A percentile compares a stretch with the other conserved stretches of the same genome.
These are phyloP conservation scores for Cerastis leucographa DNA, from an alignment of 2,888 invertebrate genomes.

Conservation along the genomic window DNA sequence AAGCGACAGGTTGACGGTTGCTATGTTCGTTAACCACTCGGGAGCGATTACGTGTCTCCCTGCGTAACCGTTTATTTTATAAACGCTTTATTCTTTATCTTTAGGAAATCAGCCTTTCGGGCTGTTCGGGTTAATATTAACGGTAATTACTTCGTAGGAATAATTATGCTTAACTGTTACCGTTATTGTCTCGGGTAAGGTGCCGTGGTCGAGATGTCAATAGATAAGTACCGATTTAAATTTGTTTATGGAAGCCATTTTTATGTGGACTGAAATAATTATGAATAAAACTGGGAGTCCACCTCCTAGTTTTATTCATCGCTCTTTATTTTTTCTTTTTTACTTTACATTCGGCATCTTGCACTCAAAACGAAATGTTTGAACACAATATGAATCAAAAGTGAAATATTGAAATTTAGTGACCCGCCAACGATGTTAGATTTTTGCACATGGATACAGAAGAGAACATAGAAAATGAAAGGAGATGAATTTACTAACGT, in stretches of 20 bases:
- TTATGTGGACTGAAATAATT: neutral
- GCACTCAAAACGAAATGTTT: neutral
- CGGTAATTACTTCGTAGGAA: slow-evolving; percentile 45
- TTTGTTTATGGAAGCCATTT: slow-evolving; percentile 17
- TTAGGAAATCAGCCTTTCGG: slow-evolving; percentile 47
- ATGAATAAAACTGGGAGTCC: neutral
- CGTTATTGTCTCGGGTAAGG: slow-evolving; percentile 21
- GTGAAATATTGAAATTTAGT: neutral
- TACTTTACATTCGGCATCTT: neutral
- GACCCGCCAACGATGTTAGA: neutral
- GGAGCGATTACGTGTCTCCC: slow-evolving; percentile 58
- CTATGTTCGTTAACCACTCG: slow-evolving; percentile 53
- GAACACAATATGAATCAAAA: neutral
- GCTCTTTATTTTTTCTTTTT: too few species aligned
- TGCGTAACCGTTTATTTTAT: slow-evolving; percentile 58
- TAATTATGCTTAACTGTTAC: slow-evolving; percentile 38
- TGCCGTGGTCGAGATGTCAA: slow-evolving; percentile 20
- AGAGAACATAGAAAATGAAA: neutral
- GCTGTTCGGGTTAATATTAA: slow-evolving; percentile 46
- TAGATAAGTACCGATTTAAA: slow-evolving; percentile 9
- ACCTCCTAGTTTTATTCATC: too few species aligned
- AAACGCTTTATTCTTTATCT: slow-evolving; percentile 56
- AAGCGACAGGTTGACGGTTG: slow-evolving; percentile 63
- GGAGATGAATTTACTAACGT: neutral
- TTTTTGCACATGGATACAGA: too few species aligned